Percentiles rank a stretch among this genome's conserved stretches.
phyloP scores from a whole-genome alignment of 2,888 invertebrate genomes.

The Entomobrya multifasciata region DNA sequence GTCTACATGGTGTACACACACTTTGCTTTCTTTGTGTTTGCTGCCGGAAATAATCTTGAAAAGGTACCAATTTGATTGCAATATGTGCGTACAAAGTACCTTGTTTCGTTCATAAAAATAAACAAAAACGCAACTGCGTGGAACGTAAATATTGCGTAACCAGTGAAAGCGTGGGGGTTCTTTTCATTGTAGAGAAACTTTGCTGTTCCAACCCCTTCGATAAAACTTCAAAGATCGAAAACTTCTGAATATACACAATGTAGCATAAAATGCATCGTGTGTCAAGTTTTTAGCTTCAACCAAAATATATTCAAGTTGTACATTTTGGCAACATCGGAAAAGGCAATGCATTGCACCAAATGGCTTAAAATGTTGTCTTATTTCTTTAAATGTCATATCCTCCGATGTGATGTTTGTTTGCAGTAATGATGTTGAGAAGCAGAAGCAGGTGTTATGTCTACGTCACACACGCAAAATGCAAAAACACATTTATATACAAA shows the following conservation, averaged over 20 bases:
- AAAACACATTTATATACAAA: not conserved
- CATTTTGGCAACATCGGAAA: conserved; percentile 4
- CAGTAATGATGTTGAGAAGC: not conserved
- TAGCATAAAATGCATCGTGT: not conserved
- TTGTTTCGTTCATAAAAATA: conserved; percentile 18
- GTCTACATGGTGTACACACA: not conserved
- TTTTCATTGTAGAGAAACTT: too few species aligned
- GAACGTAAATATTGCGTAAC: conserved; percentile 27
- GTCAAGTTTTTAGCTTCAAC: too few species aligned
- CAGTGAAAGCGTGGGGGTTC: not conserved
- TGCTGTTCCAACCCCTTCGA: too few species aligned
- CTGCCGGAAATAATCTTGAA: not conserved
- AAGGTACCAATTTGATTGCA: not conserved
- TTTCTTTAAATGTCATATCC: not conserved
- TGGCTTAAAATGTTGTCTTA: not conserved
- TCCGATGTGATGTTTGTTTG: not conserved
- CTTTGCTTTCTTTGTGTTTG: conserved; percentile 3
- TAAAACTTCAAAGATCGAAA: conserved; percentile 1
- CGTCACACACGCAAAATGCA: too few species aligned
- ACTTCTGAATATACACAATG: not conserved
- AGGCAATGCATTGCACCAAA: not conserved
- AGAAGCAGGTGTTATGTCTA: conserved; percentile 22
- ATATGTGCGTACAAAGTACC: conserved; percentile 5
- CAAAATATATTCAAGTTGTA: too few species aligned
- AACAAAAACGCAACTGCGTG: not conserved